Evolutionary conservation across 2,113 vertebrate species (phyloP), one percentile per base, ranked within the genome.

Genomic region (Tetrax tetrax): DNA sequence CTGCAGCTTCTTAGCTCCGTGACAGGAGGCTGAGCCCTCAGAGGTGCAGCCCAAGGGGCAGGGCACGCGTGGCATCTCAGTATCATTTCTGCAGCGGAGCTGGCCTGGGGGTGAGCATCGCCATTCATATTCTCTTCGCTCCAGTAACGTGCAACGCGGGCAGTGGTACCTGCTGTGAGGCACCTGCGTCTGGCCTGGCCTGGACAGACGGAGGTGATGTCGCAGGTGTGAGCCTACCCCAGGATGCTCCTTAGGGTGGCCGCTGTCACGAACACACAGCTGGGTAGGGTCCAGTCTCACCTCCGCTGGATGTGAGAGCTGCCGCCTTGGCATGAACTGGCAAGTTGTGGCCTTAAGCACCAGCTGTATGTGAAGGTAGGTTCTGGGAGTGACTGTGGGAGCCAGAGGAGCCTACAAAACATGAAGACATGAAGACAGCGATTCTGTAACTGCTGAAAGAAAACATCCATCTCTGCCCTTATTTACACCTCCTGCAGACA

Each of bases 61-160:
- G 82, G 48, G 51, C 23, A 8, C 1, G 0, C 12, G 0, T 15
- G 61, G 8, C 21, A 23, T 53, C 22, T 41, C 35, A 3, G 0
- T 18, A 33, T 28, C 4, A 3, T 10, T 54, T 21, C 35, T 65
- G 57, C 90, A 23, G 17, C 3, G 20, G 37, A 60, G 51, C 38
- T 48, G 79, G 7, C 7, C 33, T 18, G 45, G 24, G 29, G 12
- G 20, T 60, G 15, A 57, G 31, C 2, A 0, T 25, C 41, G 33
- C 37, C 51, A 1, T 1, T 25, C 35, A 9, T 56, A 5, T 6
- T 48, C 31, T 33, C 76, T 54, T 48, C 28, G 22, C 22, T 60
- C 19, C 4, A 25, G 7, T 21, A 9, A 8, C 0, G 4, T 29
- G 21, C 28, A 13, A 3, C 2, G 2, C 0, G 0, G 45, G 61